Evolutionary conservation across 2,888 invertebrate species (phyloP), one percentile per base, ranked within the genome.

Genomic region (Diogma glabrata): DNA sequence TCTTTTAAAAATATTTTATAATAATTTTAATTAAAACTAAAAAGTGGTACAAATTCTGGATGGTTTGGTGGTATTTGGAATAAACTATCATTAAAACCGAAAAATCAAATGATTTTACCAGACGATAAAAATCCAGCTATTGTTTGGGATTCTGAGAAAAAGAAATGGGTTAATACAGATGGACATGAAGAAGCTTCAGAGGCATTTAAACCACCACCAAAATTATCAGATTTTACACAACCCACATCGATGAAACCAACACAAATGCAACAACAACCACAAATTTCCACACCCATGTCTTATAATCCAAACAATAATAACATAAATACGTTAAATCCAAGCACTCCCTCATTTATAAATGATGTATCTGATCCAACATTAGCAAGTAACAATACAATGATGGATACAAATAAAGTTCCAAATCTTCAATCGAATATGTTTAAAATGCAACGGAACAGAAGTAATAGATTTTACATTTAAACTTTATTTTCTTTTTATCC

Each of bases 61-160:
- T 91, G 92, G 88, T 84, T 93, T 63, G 89, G 89, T 55, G 89
- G 90, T 49, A 76, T 92, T 60, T 87, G 88, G 73, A 87, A 81
- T 67, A 88, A 87, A 70, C 75, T 91, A 53, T 77, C 87, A 17
- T 76, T 86, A 50, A 84, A 86, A 59, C 83, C 87, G 43, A 90
- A 88, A 71, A 93, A 92, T 75, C 92, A 93, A 76, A 93, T 93
- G 91, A 92, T 87, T 64, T 75, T 95, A 59, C 94, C 95, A 1
- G 93, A 94, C 72, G 94, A 95, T 72, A 92, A 85, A 68, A 87
- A 94, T 73, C 92, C 91, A 56, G 74, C 86, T 56, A 94, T 94
- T 75, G 87, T 94, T 50, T 95, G 93, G 93, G 92, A 94, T 73
- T 75, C 83, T 52, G 81, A 81, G n/a, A 79, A 77, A 62, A 87